These are phyloP conservation scores for Dicyrtomina minuta DNA, from an alignment of 2,888 invertebrate species.

Conservation along the genomic window DNA sequence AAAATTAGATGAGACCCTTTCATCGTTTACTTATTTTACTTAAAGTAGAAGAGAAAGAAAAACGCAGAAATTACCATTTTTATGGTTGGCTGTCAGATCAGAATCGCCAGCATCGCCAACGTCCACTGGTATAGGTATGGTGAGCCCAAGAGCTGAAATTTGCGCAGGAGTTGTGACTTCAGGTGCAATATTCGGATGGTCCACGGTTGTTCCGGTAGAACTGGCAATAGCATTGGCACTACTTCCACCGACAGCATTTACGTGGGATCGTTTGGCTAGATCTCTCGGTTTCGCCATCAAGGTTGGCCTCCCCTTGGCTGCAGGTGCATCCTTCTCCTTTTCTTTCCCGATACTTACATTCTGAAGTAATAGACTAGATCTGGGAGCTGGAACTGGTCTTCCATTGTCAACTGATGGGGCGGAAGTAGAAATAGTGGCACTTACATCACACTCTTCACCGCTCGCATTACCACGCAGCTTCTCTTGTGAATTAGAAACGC, in stretches of 20 bases:
- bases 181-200: background rate
- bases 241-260: background rate
- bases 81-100: slow-evolving; percentile 14
- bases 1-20: background rate
- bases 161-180: slow-evolving; percentile 9
- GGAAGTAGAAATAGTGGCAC: background rate
- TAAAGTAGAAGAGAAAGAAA: too few species aligned
- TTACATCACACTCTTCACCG: background rate
- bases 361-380: slow-evolving; percentile 40
- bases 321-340: slow-evolving; percentile 32
- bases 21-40: too few species aligned
- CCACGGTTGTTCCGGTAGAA: background rate
- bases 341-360: slow-evolving; percentile 12
- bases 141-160: background rate
- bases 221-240: slow-evolving; percentile 11
- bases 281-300: slow-evolving; percentile 50
- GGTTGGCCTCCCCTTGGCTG: slow-evolving; percentile 44
- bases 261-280: slow-evolving; percentile 39
- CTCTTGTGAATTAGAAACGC: too few species aligned
- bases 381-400: slow-evolving; percentile 48
- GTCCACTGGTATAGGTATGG: background rate
- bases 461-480: too few species aligned
- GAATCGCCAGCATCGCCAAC: background rate
- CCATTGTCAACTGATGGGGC: too few species aligned
- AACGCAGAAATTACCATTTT: slow-evolving; percentile 35